These are phyloP conservation scores for Patella vulgata DNA, from an alignment of 1,140 invertebrate species.

Conservation along the genomic window DNA sequence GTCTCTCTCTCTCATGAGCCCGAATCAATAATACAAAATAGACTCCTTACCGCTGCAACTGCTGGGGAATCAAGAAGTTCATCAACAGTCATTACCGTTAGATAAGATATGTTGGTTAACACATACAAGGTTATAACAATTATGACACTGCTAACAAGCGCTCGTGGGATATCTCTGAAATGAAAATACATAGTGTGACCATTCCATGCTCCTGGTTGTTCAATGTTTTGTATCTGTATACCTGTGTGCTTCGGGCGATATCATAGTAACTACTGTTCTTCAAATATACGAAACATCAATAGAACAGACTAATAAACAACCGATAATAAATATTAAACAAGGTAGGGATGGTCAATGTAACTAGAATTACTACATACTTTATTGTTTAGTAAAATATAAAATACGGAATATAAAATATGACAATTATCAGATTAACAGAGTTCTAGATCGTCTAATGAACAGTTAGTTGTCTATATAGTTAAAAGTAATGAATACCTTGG, in stretches of 20 bases:
- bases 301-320: background rate
- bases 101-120: constrained; percentile 94
- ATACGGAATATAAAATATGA: no score
- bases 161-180: constrained; percentile 87
- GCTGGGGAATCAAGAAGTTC: constrained; percentile 89
- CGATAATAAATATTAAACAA: no score
- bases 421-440: no score
- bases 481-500: no score
- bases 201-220: background rate
- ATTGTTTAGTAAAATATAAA: no score
- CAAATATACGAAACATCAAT: background rate
- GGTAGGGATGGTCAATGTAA: no score
- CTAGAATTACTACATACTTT: no score
- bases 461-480: no score
- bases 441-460: no score
- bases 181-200: background rate
- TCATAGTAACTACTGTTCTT: background rate
- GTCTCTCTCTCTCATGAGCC: no score
- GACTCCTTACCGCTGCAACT: constrained; percentile 93
- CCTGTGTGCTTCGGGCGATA: background rate
- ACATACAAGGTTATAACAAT: constrained; percentile 95
- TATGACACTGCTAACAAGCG: constrained; percentile 92
- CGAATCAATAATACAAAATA: no score
- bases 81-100: constrained; percentile 85
- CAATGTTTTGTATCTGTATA: background rate